Evolutionary conservation across 1,140 invertebrate genomes (phyloP).

Genomic region (Diabrotica undecimpunctata): DNA sequence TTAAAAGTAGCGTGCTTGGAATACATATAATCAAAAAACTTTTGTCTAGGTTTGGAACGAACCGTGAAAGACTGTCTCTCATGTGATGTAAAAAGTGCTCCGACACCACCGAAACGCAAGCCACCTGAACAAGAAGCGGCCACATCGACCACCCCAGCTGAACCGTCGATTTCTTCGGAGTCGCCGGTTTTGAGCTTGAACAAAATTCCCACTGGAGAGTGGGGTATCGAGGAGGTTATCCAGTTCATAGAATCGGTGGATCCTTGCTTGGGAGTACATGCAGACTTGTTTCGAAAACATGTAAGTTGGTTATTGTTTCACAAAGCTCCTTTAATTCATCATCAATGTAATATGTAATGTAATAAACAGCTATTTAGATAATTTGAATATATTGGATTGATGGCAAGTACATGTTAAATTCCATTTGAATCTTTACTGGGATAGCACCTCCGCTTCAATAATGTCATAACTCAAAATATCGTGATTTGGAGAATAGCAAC

Average conservation of each 20-base stretch:
- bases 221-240: conserved; percentile 94
- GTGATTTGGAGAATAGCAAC: no score
- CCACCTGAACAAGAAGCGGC: conserved; percentile 57
- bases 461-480: no score
- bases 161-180: conserved; percentile 44
- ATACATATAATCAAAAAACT: background rate
- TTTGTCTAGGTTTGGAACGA: conserved; percentile 30
- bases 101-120: conserved; percentile 37
- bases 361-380: no score
- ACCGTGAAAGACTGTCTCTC: conserved; percentile 31
- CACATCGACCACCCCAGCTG: conserved; percentile 55
- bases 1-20: background rate
- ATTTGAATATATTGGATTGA: no score
- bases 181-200: conserved; percentile 44
- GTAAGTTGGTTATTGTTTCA: conserved; percentile 60
- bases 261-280: conserved; percentile 73
- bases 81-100: conserved; percentile 36
- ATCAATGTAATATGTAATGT: no score
- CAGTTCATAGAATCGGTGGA: conserved; percentile 82
- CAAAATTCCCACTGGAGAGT: conserved; percentile 72
- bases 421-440: no score
- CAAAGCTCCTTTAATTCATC: no score
- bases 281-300: conserved; percentile 91
- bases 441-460: no score
- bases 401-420: no score